These are phyloP conservation scores for Xestia rhomboidea DNA, from an alignment of 2,888 invertebrate species.

Conservation along the genomic window DNA sequence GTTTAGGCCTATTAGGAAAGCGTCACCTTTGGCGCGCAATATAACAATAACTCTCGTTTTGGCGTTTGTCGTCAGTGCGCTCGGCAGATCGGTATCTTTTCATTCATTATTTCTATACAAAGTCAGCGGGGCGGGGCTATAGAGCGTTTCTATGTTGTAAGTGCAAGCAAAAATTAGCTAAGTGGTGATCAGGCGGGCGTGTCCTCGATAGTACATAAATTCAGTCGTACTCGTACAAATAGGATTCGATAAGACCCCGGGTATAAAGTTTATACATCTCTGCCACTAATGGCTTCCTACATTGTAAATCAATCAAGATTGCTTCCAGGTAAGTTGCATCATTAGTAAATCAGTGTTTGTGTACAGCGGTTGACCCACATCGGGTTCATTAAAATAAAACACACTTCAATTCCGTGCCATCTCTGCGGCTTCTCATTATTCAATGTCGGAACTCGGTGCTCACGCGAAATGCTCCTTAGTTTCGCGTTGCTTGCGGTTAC, in stretches of 20 bases:
- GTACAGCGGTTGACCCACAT: constrained; percentile 84
- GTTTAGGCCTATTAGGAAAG: no score
- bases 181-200: no score
- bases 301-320: constrained; percentile 81
- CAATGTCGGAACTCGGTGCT: constrained; percentile 79
- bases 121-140: no score
- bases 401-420: constrained; percentile 82
- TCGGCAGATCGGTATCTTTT: no score
- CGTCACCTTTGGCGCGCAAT: no score
- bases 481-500: constrained; percentile 65
- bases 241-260: constrained; percentile 52
- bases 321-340: constrained; percentile 78
- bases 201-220: no score
- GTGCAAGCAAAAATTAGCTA: no score
- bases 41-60: no score
- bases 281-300: constrained; percentile 74
- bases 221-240: constrained; percentile 36
- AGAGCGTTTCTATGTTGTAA: no score
- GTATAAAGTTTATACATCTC: constrained; percentile 62
- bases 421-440: constrained; percentile 82
- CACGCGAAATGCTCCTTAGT: constrained; percentile 84
- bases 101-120: no score
- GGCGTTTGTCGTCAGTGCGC: no score
- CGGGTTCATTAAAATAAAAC: constrained; percentile 83
- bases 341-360: constrained; percentile 73